Evolutionary conservation across 2,888 invertebrate genomes (phyloP).

Genomic region (Drosophila dives): DNA sequence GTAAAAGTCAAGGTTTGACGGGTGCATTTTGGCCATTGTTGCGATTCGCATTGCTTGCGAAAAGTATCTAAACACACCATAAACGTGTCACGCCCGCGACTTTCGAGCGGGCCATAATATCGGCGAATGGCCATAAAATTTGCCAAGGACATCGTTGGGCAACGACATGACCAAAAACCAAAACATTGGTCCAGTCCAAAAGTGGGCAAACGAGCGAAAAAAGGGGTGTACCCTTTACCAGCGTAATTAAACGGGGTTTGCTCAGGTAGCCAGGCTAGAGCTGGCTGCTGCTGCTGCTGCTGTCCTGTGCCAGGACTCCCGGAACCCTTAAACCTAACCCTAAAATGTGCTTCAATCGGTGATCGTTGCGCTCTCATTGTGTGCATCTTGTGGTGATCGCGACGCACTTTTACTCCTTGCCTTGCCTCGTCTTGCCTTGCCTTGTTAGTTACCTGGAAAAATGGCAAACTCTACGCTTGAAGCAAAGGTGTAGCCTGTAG

Average conservation of each 20-base stretch:
- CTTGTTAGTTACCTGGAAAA: slow-evolving; percentile 59
- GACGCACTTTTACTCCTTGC: slow-evolving; percentile 75
- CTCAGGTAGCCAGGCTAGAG: slow-evolving; percentile 13
- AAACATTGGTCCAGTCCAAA: slow-evolving; percentile 56
- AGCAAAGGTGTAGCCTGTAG: slow-evolving; percentile 48
- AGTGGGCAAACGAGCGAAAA: slow-evolving; percentile 41
- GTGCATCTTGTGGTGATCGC: slow-evolving; percentile 74
- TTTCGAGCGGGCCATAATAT: slow-evolving; percentile 8
- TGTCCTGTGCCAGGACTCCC: not conserved
- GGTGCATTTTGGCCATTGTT: slow-evolving; percentile 69
- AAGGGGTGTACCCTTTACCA: slow-evolving; percentile 83
- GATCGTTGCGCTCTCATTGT: slow-evolving; percentile 58
- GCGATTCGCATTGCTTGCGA: slow-evolving; percentile 76
- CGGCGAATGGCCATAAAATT: slow-evolving; percentile 27
- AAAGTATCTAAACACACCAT: slow-evolving; percentile 79
- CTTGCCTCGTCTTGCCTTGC: slow-evolving; percentile 11
- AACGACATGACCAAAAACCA: slow-evolving; percentile 66
- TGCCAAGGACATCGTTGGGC: slow-evolving; percentile 50
- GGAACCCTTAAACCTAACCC: slow-evolving; percentile 53
- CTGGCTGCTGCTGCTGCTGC: not conserved
- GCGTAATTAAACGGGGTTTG: slow-evolving; percentile 77
- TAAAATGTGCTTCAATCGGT: slow-evolving; percentile 41
- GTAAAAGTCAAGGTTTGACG: slow-evolving; percentile 71
- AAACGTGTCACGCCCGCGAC: slow-evolving; percentile 78
- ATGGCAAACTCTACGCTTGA: slow-evolving; percentile 7